Evolutionary conservation across 2,888 invertebrate species (phyloP), one percentile per base, ranked within the genome.

Genomic region (Aethes cnicana): DNA sequence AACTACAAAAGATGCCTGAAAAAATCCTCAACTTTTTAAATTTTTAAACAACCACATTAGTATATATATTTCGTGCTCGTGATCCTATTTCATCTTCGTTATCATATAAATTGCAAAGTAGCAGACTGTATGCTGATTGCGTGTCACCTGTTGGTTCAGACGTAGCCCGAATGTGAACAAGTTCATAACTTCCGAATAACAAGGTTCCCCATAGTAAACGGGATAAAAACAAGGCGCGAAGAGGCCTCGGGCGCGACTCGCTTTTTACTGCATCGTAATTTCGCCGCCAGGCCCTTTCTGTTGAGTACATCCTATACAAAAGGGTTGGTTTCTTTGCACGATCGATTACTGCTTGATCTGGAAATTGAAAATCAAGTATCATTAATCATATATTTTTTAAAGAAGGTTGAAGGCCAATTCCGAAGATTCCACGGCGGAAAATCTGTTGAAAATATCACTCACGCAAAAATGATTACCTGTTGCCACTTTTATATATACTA

Each of bases 181-280:
- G 63, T 64, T 65, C 64, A 72, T 74, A 72, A 71, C 68, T 72
- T 69, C 46, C 56, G 55, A 61, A 66, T 69, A 69, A 69, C 66
- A 69, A 64, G 63, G 59, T 69, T 69, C 58, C 62, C 55, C 47
- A 58, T 64, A 59, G 58, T 60, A 61, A 62, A 59, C 62, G 59
- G 61, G 58, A 59, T 64, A 63, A 68, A 68, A 66, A 65, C 61
- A 60, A 39, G 41, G 54, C 47, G 54, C 47, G 42, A 33, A 49
- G 53, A 53, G 44, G 53, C 53, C 56, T 49, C 53, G 36, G 30
- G 55, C 21, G 26, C 30, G 56, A 57, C 36, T 39, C 46, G 32
- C 4, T 46, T 52, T 52, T 52, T 52, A 52, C 44, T 20, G 44
- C 44, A 44, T 46, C 37, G 44, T 52, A 44, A 52, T 52, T 52